A percentile compares a stretch with the other conserved stretches of the same genome.
These are phyloP conservation scores for Nycticorax nycticorax DNA, from an alignment of 2,113 vertebrate species.

Conservation along the genomic window DNA sequence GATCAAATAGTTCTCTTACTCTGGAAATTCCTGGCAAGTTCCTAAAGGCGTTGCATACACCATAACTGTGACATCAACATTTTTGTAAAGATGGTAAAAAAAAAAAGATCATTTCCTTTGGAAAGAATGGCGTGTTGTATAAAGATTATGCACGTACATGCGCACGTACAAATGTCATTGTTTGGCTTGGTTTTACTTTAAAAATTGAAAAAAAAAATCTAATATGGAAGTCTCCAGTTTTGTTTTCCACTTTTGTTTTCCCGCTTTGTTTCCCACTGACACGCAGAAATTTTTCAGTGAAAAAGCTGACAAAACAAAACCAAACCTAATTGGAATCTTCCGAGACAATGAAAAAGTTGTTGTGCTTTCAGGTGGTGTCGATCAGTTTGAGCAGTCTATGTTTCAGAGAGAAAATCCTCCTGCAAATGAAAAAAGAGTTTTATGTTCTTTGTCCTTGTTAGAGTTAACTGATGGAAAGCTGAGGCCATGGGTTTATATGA, in stretches of 20 bases:
- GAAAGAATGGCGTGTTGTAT: fast-evolving
- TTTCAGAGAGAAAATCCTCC: background rate
- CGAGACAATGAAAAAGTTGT: background rate
- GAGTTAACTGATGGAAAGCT: background rate
- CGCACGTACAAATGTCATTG: fast-evolving
- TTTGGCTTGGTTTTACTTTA: background rate
- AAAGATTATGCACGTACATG: background rate
- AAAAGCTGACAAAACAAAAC: background rate
- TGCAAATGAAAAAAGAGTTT: background rate
- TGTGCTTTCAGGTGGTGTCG: background rate
- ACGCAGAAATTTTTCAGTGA: background rate
- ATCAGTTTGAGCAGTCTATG: background rate
- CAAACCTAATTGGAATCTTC: background rate
- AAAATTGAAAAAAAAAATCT: background rate
- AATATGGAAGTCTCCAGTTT: background rate
- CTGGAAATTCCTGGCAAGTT: background rate
- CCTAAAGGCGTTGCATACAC: background rate
- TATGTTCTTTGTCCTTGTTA: background rate
- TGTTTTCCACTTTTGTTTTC: background rate
- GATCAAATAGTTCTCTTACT: background rate
- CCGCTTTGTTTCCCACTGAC: background rate
- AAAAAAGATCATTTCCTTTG: background rate
- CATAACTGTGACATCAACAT: background rate
- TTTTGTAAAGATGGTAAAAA: background rate
- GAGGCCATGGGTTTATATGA: background rate